A percentile compares a stretch with the other conserved stretches of the same genome.
Conservation (phyloP, 2,797 vertebrate species). For the Champsocephalus gunnari region DNA sequence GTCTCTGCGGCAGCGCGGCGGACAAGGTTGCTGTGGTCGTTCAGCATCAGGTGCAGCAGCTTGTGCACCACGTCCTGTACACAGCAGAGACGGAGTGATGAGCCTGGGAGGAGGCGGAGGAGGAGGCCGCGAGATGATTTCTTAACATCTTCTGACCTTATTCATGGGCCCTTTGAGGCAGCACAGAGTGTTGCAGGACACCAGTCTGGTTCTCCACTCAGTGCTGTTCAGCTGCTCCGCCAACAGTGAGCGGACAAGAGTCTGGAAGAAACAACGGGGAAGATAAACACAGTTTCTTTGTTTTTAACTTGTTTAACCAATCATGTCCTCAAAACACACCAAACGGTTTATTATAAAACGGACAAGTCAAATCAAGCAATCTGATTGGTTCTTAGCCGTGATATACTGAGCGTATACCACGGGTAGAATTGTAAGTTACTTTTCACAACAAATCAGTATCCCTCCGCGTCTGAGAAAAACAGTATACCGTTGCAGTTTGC, state of each 20-base stretch:
- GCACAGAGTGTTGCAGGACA: not conserved
- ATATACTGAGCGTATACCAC: too few species aligned
- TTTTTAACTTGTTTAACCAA: too few species aligned
- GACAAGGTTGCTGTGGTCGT: not conserved
- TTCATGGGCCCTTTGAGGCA: not conserved
- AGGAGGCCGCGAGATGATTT: not conserved
- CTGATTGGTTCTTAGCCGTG: too few species aligned
- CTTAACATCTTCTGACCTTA: not conserved
- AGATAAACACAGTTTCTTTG: fast-evolving
- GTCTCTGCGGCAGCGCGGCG: not conserved
- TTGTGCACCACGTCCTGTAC: not conserved
- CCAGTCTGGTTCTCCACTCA: not conserved
- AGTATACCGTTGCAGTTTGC: too few species aligned
- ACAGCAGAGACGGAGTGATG: not conserved
- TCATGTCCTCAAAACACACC: too few species aligned
- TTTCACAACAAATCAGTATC: too few species aligned
- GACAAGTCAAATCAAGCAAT: too few species aligned
- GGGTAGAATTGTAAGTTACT: too few species aligned
- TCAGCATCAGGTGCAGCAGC: not conserved
- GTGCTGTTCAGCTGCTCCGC: conserved; percentile 6
- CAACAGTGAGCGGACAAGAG: conserved; percentile 4
- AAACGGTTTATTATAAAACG: too few species aligned
- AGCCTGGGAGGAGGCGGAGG: not conserved
- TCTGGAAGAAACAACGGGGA: not conserved
- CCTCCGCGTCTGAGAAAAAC: too few species aligned